phyloP scores from a whole-genome alignment of 2,797 vertebrate genomes.

The Myotis findleyi region DNA sequence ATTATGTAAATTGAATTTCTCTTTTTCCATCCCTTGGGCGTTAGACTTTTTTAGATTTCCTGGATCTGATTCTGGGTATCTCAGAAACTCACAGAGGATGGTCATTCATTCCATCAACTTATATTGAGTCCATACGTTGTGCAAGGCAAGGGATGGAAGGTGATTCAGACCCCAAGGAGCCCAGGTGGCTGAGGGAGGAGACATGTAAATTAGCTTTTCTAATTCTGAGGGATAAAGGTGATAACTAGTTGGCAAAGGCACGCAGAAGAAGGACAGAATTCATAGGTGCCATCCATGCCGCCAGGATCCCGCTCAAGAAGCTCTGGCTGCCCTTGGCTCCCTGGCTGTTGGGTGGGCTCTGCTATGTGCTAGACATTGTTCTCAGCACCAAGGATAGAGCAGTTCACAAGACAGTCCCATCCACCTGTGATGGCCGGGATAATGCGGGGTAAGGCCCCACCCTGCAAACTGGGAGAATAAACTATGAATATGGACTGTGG shows the following conservation, averaged over 20 bases:
- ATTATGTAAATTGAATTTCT: conserved; percentile 39
- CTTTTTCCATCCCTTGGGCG: not conserved
- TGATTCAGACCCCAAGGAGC: not conserved
- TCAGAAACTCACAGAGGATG: not conserved
- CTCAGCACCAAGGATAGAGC: not conserved
- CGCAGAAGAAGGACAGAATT: not conserved
- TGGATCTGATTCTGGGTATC: not conserved
- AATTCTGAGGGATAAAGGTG: not conserved
- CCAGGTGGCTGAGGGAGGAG: not conserved
- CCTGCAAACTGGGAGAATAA: not conserved
- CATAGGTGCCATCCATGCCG: rapidly evolving
- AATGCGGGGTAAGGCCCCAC: not conserved
- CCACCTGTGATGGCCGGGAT: not conserved
- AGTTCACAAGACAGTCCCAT: not conserved
- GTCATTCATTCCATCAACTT: not conserved
- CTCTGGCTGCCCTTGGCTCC: not conserved
- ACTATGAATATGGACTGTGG: not conserved
- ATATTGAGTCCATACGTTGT: not conserved
- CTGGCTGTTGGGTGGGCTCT: not conserved
- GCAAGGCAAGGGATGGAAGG: not conserved
- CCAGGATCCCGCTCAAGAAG: not conserved
- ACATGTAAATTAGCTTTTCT: not conserved
- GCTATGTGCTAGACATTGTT: not conserved
- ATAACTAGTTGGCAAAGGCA: rapidly evolving
- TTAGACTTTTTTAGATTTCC: not conserved